These are phyloP conservation scores for Corythaeola cristata DNA, from an alignment of 2,113 vertebrate species.

Conservation along the genomic window DNA sequence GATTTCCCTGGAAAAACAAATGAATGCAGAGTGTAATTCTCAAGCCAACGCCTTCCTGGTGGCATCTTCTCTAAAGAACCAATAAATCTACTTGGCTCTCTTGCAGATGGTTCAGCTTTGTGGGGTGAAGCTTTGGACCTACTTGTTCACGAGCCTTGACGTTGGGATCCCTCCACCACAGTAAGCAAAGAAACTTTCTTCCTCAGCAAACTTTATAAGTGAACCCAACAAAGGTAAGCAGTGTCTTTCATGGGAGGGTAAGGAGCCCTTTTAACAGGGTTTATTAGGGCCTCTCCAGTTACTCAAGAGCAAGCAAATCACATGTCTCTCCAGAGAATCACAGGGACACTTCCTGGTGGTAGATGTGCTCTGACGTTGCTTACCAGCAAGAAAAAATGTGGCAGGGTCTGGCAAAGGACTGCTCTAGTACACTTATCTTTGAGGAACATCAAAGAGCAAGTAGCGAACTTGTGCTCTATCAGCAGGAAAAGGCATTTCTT, in stretches of 20 bases:
- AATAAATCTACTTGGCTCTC: background rate
- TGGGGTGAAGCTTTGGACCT: background rate
- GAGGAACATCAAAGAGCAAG: fast-evolving
- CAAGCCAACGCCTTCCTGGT: background rate
- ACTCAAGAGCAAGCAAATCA: background rate
- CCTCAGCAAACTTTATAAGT: background rate
- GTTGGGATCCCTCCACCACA: background rate
- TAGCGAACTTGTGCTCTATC: background rate
- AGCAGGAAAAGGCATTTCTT: background rate
- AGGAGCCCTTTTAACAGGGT: background rate
- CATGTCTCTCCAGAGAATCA: background rate
- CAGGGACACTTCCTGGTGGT: background rate
- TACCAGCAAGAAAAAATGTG: background rate
- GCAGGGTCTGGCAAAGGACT: background rate
- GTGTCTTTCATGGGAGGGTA: background rate
- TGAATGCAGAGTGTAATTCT: background rate
- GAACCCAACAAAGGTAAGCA: background rate
- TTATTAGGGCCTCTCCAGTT: background rate
- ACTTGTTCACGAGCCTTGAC: background rate
- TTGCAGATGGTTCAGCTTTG: background rate
- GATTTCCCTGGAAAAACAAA: background rate
- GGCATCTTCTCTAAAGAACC: background rate
- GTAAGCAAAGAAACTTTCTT: background rate
- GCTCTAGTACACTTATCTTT: background rate
- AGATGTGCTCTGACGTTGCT: background rate